Conservation (phyloP, 2,113 vertebrate genomes). For the Lagopus leucura region DNA sequence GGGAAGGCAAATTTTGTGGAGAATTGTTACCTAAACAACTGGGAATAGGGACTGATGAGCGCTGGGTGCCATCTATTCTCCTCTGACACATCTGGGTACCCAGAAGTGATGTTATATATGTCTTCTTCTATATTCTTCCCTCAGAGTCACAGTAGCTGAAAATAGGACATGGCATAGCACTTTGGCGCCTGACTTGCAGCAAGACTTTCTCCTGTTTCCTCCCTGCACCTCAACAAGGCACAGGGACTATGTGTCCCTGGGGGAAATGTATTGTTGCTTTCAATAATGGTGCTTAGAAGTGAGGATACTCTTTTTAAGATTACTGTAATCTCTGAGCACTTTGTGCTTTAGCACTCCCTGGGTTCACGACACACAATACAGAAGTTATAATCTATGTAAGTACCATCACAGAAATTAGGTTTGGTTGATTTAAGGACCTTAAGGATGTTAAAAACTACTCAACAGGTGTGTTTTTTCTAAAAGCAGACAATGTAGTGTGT, state of each 20-base stretch:
- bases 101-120: background rate
- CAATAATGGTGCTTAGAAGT: background rate
- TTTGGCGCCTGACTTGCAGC: accelerated
- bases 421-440: background rate
- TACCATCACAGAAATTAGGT: background rate
- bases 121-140: background rate
- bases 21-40: background rate
- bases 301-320: background rate
- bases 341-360: background rate
- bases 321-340: background rate
- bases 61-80: background rate
- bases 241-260: no score
- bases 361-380: background rate
- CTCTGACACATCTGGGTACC: background rate
- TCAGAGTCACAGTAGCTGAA: background rate
- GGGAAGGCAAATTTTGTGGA: background rate
- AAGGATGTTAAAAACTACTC: background rate
- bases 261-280: background rate
- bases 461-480: background rate
- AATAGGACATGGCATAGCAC: background rate
- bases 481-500: background rate
- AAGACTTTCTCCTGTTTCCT: background rate
- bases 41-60: background rate
- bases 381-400: background rate
- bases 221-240: background rate